Conservation (phyloP, 2,797 vertebrate genomes). For the Hypotaenidia okinawae region DNA sequence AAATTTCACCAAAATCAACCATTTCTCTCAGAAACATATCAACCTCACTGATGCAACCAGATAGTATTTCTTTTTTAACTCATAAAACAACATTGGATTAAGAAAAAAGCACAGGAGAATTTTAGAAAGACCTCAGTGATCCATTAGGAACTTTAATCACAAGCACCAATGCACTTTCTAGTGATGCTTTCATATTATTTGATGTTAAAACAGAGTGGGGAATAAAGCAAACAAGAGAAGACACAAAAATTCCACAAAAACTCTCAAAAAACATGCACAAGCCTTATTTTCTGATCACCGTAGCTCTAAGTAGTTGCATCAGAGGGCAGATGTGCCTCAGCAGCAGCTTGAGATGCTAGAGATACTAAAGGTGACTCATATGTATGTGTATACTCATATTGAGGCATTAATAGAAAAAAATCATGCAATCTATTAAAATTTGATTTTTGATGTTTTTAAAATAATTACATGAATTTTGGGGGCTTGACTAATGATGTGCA, state of each 20-base stretch:
- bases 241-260: neutral
- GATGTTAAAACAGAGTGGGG: neutral
- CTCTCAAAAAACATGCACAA: neutral
- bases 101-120: neutral
- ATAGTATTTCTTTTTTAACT: neutral
- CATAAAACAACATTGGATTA: neutral
- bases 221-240: neutral
- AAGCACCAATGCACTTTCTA: neutral
- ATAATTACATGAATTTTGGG: neutral
- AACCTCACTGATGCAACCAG: neutral
- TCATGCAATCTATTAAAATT: neutral
- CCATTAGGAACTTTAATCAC: neutral
- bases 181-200: neutral
- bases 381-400: accelerated
- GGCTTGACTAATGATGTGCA: neutral
- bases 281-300: neutral
- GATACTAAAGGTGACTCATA: neutral
- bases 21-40: neutral
- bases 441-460: neutral
- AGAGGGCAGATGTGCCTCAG: neutral
- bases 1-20: neutral
- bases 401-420: neutral
- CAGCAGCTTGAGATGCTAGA: neutral
- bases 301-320: neutral
- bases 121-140: neutral